Percentiles rank a stretch among this genome's conserved stretches.
These are phyloP conservation scores for Girardinichthys multiradiatus DNA, from an alignment of 2,113 vertebrate species.

Conservation along the genomic window DNA sequence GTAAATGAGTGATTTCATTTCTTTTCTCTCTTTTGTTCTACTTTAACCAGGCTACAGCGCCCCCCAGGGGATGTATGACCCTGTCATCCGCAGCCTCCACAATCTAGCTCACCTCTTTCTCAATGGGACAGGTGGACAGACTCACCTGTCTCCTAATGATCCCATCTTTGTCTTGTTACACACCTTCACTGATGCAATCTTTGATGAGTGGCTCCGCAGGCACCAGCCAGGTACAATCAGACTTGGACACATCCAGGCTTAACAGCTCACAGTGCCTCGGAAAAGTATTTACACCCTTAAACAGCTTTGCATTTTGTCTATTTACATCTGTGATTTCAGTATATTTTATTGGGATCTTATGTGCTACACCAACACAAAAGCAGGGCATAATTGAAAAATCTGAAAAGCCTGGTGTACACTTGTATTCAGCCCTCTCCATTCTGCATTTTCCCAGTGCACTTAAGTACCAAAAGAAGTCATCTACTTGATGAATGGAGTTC, in stretches of 20 bases:
- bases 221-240: constrained; percentile 83
- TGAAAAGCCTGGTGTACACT: neutral
- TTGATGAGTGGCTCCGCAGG: constrained; percentile 93
- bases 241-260: neutral
- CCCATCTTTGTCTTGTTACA: constrained; percentile 95
- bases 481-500: neutral
- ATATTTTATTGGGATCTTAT: too few species aligned
- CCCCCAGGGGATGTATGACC: constrained; percentile 89
- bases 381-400: neutral
- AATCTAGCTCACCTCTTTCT: constrained; percentile 96
- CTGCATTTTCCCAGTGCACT: neutral
- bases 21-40: neutral
- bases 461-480: neutral
- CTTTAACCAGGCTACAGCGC: constrained; percentile 91
- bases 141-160: constrained; percentile 94
- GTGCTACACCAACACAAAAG: too few species aligned
- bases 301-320: too few species aligned
- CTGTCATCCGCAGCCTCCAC: constrained; percentile 91
- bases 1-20: constrained; percentile 31
- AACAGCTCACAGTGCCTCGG: neutral
- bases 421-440: neutral
- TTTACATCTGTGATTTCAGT: too few species aligned
- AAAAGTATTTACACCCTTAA: neutral
- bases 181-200: constrained; percentile 94
- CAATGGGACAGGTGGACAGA: constrained; percentile 95